Conservation (phyloP, 2,797 vertebrate genomes). For the Sebastes jordani region DNA sequence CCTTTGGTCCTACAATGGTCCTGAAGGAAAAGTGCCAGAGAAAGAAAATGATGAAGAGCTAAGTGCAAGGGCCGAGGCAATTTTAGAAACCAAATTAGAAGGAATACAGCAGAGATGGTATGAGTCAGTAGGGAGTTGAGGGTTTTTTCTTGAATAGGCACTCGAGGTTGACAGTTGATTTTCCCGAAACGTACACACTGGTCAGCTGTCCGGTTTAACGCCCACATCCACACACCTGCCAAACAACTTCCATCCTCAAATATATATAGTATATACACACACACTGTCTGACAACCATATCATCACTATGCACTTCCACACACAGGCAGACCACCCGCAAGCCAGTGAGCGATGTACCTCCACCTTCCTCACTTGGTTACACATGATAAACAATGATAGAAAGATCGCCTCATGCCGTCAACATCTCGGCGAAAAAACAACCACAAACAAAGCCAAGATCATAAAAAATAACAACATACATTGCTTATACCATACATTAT, state of each 20-base stretch:
- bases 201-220: neutral
- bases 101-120: neutral
- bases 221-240: neutral
- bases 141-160: neutral
- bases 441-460: constrained; percentile 5
- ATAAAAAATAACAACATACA: constrained; percentile 18
- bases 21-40: neutral
- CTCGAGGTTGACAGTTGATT: neutral
- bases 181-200: neutral
- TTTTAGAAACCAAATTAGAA: constrained; percentile 19
- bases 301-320: neutral
- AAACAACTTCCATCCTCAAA: neutral
- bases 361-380: neutral
- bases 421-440: neutral
- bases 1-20: neutral
- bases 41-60: constrained; percentile 15
- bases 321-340: neutral
- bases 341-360: neutral
- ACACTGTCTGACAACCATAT: neutral
- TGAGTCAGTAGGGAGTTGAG: neutral
- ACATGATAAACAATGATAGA: neutral
- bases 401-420: neutral
- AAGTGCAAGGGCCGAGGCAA: constrained; percentile 1
- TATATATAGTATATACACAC: neutral
- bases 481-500: constrained; percentile 50